These are phyloP conservation scores for Melanotaenia maccullochi DNA, from an alignment of 2,797 vertebrate genomes.

Conservation along the genomic window DNA sequence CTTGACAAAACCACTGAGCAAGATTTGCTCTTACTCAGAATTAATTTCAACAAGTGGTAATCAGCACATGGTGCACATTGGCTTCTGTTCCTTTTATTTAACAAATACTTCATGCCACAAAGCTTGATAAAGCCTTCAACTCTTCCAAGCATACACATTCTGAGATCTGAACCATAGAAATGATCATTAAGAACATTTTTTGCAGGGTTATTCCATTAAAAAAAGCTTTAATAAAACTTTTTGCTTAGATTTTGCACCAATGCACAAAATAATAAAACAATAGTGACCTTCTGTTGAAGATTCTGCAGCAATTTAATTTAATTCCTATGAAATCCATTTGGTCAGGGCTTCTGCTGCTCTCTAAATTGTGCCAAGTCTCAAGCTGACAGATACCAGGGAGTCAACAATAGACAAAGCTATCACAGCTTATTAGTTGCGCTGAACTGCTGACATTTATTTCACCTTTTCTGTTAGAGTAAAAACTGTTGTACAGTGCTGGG, in stretches of 20 bases:
- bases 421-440: not conserved
- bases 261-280: not conserved
- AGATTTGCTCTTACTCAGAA: not conserved
- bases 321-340: not conserved
- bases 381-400: constrained; percentile 1
- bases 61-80: not conserved
- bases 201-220: not conserved
- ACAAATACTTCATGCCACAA: not conserved
- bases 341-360: not conserved
- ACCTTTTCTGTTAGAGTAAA: constrained; percentile 1
- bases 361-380: not conserved
- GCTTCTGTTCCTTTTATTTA: not conserved
- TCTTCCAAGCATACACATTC: not conserved
- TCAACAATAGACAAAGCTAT: constrained; percentile 1
- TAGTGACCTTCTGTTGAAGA: not conserved
- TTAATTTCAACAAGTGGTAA: not conserved
- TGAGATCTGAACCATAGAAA: not conserved
- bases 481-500: not conserved
- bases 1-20: too few relatives aligned
- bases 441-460: not conserved
- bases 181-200: not conserved
- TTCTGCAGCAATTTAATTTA: not conserved
- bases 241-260: not conserved
- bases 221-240: not conserved
- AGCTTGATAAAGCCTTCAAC: not conserved